Evolutionary conservation across 2,113 vertebrate genomes (phyloP).

Genomic region (Strix aluco): DNA sequence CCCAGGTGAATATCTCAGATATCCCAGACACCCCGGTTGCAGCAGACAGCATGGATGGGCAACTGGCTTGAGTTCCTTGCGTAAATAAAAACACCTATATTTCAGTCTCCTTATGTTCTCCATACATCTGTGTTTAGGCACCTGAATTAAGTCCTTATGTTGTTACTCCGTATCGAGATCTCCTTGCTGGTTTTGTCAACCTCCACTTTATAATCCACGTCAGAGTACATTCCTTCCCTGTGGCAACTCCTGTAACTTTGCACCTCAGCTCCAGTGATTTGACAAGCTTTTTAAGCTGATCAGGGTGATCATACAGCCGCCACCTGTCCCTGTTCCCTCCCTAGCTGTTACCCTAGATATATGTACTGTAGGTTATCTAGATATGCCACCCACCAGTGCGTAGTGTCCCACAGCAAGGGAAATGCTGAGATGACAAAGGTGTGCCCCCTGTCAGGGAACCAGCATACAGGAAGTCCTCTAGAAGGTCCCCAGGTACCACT

Average conservation of each 20-base stretch:
- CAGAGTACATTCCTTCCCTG: neutral
- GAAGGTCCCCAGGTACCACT: neutral
- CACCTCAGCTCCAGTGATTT: neutral
- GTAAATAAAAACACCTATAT: fast-evolving
- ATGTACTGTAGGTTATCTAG: neutral
- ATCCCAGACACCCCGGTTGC: neutral
- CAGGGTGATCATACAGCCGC: neutral
- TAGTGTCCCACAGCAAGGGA: neutral
- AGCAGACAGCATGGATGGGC: neutral
- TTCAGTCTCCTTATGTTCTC: neutral
- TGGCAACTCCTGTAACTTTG: neutral
- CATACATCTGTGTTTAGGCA: neutral
- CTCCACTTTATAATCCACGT: neutral
- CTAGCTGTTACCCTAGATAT: neutral
- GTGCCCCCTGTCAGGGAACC: neutral
- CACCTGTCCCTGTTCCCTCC: neutral
- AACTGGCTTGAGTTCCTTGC: fast-evolving
- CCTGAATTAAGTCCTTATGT: neutral
- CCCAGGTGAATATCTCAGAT: neutral
- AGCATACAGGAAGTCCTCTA: neutral
- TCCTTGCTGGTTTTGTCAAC: neutral
- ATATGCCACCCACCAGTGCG: neutral
- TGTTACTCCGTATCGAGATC: neutral
- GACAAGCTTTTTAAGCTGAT: neutral
- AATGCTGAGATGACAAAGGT: neutral